Evolutionary conservation across 2,888 invertebrate species (phyloP), one percentile per base, ranked within the genome.

Genomic region (Mythimna lalbum): DNA sequence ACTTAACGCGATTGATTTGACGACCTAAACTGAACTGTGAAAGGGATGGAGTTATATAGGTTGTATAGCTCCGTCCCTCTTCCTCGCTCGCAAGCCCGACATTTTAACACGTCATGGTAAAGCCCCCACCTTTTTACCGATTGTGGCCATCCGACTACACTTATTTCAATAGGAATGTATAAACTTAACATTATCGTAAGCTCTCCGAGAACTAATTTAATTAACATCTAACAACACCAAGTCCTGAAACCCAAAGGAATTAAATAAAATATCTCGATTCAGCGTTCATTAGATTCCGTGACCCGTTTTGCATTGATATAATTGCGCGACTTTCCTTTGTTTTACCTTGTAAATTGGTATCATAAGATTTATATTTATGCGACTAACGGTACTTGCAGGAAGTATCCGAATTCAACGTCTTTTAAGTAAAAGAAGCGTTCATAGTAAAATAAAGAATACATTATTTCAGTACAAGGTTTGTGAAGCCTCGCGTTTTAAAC

Each of bases 101-200:
- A 36, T 36, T 36, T 36, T 36, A 36, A 36, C 9, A 36, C 36
- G 36, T 36, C 36, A 36, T 36, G 36, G 36, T 36, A 36, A 36
- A 10, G 36, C 36, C 39, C 14, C 39, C 72, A 77, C 75, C 39
- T 66, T 80, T 75, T 73, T 73, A 71, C 64, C 50, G 61, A 67
- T 59, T 62, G 73, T 66, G 71, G 74, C 76, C 79, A 80, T 63
- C 74, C 63, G 65, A 80, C 72, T 72, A 80, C 69, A 82, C 83
- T 86, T 87, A 86, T 84, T 82, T 88, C 88, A 88, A 88, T 90
- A 93, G 94, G 94, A 94, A 94, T 94, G 94, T 94, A 93, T 90
- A 91, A 93, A 93, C 90, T 91, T 92, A 92, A 90, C 82, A 82
- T 86, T 87, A 88, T 82, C 63, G 76, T 88, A 88, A 88, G 86